A percentile compares a stretch with the other conserved stretches of the same genome.
Conservation (phyloP, 2,888 invertebrate species). For the Agrochola lota region DNA sequence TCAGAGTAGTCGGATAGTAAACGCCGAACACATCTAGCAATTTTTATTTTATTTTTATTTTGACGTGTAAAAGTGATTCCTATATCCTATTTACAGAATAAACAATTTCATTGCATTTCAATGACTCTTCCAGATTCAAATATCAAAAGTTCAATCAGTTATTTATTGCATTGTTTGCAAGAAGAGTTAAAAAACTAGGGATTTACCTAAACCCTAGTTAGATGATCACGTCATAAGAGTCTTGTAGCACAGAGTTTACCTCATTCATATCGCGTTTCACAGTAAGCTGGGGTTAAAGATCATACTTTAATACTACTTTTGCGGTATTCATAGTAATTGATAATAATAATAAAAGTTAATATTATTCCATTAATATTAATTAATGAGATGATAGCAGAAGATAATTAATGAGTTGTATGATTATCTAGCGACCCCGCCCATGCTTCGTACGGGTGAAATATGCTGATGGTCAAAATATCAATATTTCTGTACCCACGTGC, state of each 20-base stretch:
- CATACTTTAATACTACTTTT: not conserved
- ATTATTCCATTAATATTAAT: not conserved
- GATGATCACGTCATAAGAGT: not conserved
- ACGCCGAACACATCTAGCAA: too few species aligned
- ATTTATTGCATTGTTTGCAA: not conserved
- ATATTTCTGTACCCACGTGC: not conserved
- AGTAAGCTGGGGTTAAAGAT: conserved; percentile 20
- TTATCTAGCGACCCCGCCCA: too few species aligned
- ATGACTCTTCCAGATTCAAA: too few species aligned
- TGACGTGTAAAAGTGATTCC: too few species aligned
- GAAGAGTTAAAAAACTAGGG: not conserved
- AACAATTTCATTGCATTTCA: too few species aligned
- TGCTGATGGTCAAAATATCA: not conserved
- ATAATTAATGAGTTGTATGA: not conserved
- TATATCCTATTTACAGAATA: too few species aligned
- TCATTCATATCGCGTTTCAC: not conserved
- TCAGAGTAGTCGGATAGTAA: too few species aligned
- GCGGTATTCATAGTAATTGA: not conserved
- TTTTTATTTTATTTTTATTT: too few species aligned
- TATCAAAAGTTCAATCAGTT: not conserved
- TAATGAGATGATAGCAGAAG: too few species aligned
- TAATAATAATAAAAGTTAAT: not conserved
- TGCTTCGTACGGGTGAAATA: too few species aligned
- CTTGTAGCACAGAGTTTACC: not conserved
- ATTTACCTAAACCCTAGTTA: not conserved